Evolutionary conservation across 1,140 invertebrate species (phyloP), one percentile per base, ranked within the genome.

Genomic region (Philotrypesis tridentata): DNA sequence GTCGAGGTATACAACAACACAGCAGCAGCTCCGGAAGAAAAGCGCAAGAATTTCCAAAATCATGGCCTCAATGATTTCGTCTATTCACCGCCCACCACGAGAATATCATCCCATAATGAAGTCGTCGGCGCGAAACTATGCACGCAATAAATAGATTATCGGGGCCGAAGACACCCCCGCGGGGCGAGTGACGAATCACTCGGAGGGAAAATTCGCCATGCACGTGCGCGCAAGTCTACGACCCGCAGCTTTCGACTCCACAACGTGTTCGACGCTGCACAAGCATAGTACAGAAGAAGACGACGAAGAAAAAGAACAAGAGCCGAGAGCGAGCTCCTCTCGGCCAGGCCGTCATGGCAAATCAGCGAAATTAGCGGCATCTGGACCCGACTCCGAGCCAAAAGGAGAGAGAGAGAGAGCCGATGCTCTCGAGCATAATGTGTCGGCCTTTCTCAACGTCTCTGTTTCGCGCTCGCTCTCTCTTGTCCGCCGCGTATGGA

Each of bases 121-220:
- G n/a, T 40, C 55, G 31, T 76, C 3, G 31, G 31, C 9, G 21
- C 82, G 73, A 86, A 85, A 90, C 89, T 90, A 90, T 89, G 85
- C 88, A 89, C 84, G 88, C 88, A 88, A 88, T 90, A 89, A 90
- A 89, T 89, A 90, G 89, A 90, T 90, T 90, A 90, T 90, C 70
- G 89, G n/a, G n/a, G n/a, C 63, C 80, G 55, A 79, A 83, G 80
- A 73, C 78, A 84, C 83, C 86, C 87, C 86, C 82, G 84, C 70
- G 31, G n/a, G n/a, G 87, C 23, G 87, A 84, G 85, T 87, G 86
- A 88, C 85, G 86, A 87, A 89, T 90, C 80, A 82, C 68, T 74
- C 21, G 70, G 25, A 72, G 21, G 31, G 21, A 75, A 60, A 55
- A 55, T 55, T 55, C 21, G 61, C 61, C 61, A 25, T 29, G 61